Percentiles rank a stretch among this genome's conserved stretches.
Evolutionary conservation across 2,113 vertebrate genomes (phyloP).

Genomic region (Corythornis madagascariensis): DNA sequence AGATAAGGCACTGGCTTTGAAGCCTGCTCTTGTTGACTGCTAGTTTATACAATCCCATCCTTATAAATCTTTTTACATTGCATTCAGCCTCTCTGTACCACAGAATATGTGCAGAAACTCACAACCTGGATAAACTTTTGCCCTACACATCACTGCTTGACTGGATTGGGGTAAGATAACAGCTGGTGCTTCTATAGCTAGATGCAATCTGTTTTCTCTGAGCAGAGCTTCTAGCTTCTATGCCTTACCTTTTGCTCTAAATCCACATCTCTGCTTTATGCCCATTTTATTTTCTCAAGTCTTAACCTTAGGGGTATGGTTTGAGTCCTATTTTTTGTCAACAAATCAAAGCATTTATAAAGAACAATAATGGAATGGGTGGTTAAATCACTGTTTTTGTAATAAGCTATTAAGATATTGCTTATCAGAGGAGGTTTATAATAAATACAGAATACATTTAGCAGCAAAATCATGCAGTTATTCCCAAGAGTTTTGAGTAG

Average conservation of each 20-base stretch:
- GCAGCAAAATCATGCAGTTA: not conserved
- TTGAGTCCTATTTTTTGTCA: not conserved
- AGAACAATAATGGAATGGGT: not conserved
- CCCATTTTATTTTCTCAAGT: not conserved
- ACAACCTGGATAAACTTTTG: conserved; percentile 84
- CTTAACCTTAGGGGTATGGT: not conserved
- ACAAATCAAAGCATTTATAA: not conserved
- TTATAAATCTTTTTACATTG: not conserved
- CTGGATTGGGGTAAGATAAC: conserved; percentile 83
- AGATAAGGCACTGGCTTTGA: not conserved
- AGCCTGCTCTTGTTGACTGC: not conserved
- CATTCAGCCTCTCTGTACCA: conserved; percentile 86
- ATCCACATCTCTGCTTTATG: not conserved
- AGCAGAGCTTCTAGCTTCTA: not conserved
- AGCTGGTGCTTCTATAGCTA: not conserved
- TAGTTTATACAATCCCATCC: not conserved
- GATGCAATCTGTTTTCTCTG: not conserved
- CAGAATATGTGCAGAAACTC: conserved; percentile 79
- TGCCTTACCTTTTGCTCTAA: not conserved
- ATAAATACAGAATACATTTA: not conserved
- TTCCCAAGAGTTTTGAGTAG: not conserved
- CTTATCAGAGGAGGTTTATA: not conserved
- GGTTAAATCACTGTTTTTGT: not conserved
- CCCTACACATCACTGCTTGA: conserved; percentile 84
- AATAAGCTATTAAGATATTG: not conserved